These are phyloP conservation scores for Pseudonaja textilis DNA, from an alignment of 2,113 vertebrate species.

Conservation along the genomic window DNA sequence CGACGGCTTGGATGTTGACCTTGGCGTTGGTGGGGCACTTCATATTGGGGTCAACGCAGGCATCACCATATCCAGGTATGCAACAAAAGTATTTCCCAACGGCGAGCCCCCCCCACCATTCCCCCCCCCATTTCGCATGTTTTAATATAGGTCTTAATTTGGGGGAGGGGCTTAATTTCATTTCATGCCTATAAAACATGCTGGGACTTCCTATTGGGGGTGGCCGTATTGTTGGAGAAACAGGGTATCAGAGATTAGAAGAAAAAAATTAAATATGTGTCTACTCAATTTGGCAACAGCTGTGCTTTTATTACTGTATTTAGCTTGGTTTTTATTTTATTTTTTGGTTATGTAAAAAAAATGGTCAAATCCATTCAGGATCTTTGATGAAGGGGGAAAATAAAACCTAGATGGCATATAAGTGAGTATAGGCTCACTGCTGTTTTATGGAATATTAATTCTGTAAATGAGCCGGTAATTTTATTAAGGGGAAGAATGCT, in stretches of 20 bases:
- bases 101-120: too few species aligned
- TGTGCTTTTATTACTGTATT: not conserved
- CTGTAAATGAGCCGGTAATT: not conserved
- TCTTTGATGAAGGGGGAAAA: not conserved
- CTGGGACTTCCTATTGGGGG: too few species aligned
- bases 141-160: too few species aligned
- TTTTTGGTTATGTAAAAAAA: not conserved
- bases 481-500: not conserved
- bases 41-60: too few species aligned
- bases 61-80: too few species aligned
- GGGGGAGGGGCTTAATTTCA: too few species aligned
- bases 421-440: not conserved
- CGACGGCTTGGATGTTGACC: too few species aligned
- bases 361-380: not conserved
- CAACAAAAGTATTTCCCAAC: too few species aligned
- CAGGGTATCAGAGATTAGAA: not conserved
- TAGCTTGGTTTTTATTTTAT: not conserved
- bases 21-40: too few species aligned
- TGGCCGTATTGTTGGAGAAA: too few species aligned
- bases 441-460: not conserved
- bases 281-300: not conserved
- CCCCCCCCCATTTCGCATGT: too few species aligned
- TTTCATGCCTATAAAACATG: too few species aligned
- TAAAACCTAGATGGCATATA: not conserved
- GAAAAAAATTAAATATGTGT: not conserved